Conservation (phyloP, 1,140 invertebrate species). For the Heliothis virescens region DNA sequence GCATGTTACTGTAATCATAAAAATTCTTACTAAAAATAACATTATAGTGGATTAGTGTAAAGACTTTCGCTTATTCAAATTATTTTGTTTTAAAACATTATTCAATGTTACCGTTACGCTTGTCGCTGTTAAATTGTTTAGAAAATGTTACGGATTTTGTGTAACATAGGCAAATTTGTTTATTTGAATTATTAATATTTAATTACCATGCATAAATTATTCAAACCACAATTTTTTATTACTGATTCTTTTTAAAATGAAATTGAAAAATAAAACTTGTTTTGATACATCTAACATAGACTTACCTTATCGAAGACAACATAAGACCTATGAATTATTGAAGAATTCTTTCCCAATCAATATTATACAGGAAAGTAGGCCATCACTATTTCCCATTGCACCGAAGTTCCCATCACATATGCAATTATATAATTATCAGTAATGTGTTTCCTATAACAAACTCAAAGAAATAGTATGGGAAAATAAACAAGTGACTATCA, state of each 20-base stretch:
- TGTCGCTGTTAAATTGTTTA: not conserved
- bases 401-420: constrained; percentile 1
- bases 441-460: not conserved
- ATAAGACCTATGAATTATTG: too few relatives aligned
- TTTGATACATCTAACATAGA: too few relatives aligned
- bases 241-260: too few relatives aligned
- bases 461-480: not conserved
- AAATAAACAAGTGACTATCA: constrained; percentile 10
- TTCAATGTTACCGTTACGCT: constrained; percentile 49
- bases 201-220: not conserved
- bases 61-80: constrained; percentile 60
- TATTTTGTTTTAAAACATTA: constrained; percentile 52
- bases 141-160: constrained; percentile 19
- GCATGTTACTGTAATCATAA: not conserved
- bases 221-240: too few relatives aligned
- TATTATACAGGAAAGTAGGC: too few relatives aligned
- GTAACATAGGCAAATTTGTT: not conserved
- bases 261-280: too few relatives aligned
- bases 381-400: not conserved
- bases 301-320: too few relatives aligned
- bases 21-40: not conserved
- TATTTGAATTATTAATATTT: not conserved
- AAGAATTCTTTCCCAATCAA: too few relatives aligned
- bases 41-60: not conserved
- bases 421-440: not conserved